Evolutionary conservation across 2,113 vertebrate genomes (phyloP).

Genomic region (Verasper variegatus): DNA sequence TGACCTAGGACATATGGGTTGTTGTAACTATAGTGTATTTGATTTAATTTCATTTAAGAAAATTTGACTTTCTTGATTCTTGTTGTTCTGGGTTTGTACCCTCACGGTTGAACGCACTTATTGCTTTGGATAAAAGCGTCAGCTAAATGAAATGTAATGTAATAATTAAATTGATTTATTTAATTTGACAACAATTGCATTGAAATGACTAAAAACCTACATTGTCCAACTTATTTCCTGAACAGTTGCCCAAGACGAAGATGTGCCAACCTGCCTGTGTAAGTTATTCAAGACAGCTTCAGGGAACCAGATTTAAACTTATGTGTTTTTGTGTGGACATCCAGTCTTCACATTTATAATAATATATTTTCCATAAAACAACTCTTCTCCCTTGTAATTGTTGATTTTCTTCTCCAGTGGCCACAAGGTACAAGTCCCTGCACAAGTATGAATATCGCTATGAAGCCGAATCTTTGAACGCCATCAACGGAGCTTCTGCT

Average conservation of each 20-base stretch:
- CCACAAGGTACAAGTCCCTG: slow-evolving; percentile 88
- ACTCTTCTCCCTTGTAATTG: not conserved
- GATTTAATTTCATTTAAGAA: not conserved
- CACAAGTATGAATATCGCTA: slow-evolving; percentile 91
- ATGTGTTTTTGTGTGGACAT: not conserved
- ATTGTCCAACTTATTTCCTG: not conserved
- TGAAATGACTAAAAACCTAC: not conserved
- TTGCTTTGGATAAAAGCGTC: too few relatives aligned
- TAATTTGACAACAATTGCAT: not conserved
- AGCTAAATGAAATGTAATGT: too few relatives aligned
- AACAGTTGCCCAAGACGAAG: slow-evolving; percentile 79
- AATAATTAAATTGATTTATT: not conserved
- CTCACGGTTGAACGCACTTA: too few relatives aligned
- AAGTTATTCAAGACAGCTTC: slow-evolving; percentile 55
- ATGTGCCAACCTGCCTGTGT: slow-evolving; percentile 76
- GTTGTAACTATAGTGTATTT: not conserved
- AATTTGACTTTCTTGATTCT: too few relatives aligned
- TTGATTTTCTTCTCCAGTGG: slow-evolving; percentile 75
- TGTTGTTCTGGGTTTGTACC: too few relatives aligned
- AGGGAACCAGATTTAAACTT: not conserved
- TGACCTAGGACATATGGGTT: not conserved
- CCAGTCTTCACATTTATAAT: not conserved
- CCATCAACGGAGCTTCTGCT: slow-evolving; percentile 83
- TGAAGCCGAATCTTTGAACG: slow-evolving; percentile 88
- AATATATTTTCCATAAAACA: not conserved